Base-by-base conservation (phyloP, 2,888 invertebrate species). In the Troides oblongomaculatus region DNA sequence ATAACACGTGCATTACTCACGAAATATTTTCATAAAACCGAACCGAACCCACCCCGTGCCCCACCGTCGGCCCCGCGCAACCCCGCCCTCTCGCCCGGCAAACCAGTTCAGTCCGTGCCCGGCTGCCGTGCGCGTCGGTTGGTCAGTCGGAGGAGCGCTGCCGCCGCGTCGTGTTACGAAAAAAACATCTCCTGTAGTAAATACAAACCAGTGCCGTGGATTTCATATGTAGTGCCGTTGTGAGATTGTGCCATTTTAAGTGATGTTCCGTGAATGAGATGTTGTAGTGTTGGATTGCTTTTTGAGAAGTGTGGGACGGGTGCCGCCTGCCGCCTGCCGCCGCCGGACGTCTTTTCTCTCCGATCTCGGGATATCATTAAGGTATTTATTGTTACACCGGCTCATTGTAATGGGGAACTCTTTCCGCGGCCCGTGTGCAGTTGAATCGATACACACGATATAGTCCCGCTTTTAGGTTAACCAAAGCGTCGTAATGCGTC, bases 1-100 rank as follows among this genome's bases (percentile, higher is more conserved):
- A 92, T 90, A 90, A 89, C 92, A 92, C 91, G 92, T 92, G 92
- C 90, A 92, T 92, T 92, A 92, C 92, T 92, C 92, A 92, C 92
- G 86, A 92, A 92, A 92, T 92, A 92, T 92, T 92, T 92, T 92
- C 92, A 92, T 92, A 92, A 91, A 91, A 88, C 86, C 90, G 86
- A 89, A 85, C 87, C 86, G 84, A 90, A 88, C 91, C 87, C 87
- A 90, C 89, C 90, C 89, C 88, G 81, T 83, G 4, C 12, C 46
- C 14, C 14, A 90, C 88, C 87, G 90, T 88, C 90, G 88, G 87
- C 81, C 84, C 78, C 75, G 81, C 84, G 82, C 78, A 80, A 82
- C 80, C 79, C 76, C 83, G 73, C 74, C 72, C 74, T 72, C 76
- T 74, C 72, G 62, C 74, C 76, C 82, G 79, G 81, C 81, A 89